phyloP scores from a whole-genome alignment of 2,888 invertebrate genomes.

The Hyposoter dolosus region DNA sequence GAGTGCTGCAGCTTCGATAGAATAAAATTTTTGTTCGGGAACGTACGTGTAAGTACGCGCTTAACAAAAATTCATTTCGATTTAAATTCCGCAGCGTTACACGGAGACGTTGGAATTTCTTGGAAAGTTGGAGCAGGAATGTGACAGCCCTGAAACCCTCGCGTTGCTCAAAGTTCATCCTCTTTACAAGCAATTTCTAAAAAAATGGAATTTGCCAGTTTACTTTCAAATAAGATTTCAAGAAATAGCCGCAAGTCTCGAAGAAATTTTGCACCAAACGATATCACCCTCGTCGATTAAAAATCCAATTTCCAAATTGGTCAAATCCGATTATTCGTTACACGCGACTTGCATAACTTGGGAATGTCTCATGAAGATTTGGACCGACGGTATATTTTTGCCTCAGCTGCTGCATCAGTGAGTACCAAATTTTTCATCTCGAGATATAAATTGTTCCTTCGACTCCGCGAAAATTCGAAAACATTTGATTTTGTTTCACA shows the following conservation, averaged over 20 bases:
- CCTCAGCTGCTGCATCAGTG: conserved; percentile 89
- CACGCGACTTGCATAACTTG: conserved; percentile 85
- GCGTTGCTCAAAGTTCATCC: conserved; percentile 88
- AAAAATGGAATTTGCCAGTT: conserved; percentile 97
- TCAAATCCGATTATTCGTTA: conserved; percentile 77
- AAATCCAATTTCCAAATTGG: conserved; percentile 72
- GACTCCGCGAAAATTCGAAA: not conserved
- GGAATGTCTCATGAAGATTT: conserved; percentile 88
- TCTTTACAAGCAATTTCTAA: conserved; percentile 92
- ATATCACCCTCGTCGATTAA: conserved; percentile 77
- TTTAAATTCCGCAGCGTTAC: conserved; percentile 87
- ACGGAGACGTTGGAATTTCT: conserved; percentile 92
- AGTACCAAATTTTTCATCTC: conserved; percentile 28
- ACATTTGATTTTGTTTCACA: conserved; percentile 75
- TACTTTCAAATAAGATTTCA: conserved; percentile 98
- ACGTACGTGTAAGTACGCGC: not conserved
- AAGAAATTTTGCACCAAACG: conserved; percentile 76
- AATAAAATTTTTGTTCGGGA: not conserved
- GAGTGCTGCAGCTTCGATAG: not conserved
- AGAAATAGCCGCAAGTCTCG: conserved; percentile 91
- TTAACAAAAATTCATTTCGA: not conserved
- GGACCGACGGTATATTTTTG: conserved; percentile 93
- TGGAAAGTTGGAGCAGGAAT: conserved; percentile 89
- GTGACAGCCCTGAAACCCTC: conserved; percentile 87
- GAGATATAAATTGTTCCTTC: not conserved